phyloP scores from a whole-genome alignment of 2,797 vertebrate genomes.

The Chromobotia macracanthus region DNA sequence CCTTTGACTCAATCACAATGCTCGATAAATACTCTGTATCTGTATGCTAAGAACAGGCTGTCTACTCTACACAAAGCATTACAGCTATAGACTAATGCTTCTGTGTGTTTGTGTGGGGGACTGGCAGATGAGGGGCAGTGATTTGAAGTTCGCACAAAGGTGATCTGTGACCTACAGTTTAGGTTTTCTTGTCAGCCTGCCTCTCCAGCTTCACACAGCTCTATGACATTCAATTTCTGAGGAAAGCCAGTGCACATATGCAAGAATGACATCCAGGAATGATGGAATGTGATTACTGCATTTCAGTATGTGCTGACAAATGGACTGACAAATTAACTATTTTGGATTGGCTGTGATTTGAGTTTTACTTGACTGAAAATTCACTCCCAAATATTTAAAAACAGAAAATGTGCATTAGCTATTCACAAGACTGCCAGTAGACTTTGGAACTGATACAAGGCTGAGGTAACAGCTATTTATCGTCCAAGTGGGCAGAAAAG shows the following conservation, averaged over 20 bases:
- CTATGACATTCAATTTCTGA: conserved; percentile 25
- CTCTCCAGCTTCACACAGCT: conserved; percentile 22
- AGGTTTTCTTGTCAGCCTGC: conserved; percentile 4
- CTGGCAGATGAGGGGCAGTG: conserved; percentile 2
- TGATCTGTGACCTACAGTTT: conserved; percentile 44
- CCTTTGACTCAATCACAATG: background rate
- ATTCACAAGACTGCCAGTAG: background rate
- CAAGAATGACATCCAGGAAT: conserved; percentile 4
- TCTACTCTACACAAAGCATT: background rate
- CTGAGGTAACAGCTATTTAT: background rate
- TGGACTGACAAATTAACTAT: conserved; percentile 14
- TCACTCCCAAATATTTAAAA: background rate
- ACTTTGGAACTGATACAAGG: conserved; percentile 8
- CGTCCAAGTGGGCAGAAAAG: background rate
- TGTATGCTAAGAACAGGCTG: background rate
- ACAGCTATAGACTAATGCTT: background rate
- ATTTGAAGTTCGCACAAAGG: conserved; percentile 25
- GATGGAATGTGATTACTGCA: conserved; percentile 4
- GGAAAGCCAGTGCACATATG: conserved; percentile 19
- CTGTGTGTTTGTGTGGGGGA: conserved; percentile 34
- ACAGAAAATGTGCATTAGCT: background rate
- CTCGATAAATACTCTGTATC: conserved; percentile 1
- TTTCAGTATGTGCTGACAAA: background rate
- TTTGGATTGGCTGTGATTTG: background rate
- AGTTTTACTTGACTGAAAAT: background rate